Conservation (phyloP, 2,797 vertebrate genomes). For the Lates japonicus region DNA sequence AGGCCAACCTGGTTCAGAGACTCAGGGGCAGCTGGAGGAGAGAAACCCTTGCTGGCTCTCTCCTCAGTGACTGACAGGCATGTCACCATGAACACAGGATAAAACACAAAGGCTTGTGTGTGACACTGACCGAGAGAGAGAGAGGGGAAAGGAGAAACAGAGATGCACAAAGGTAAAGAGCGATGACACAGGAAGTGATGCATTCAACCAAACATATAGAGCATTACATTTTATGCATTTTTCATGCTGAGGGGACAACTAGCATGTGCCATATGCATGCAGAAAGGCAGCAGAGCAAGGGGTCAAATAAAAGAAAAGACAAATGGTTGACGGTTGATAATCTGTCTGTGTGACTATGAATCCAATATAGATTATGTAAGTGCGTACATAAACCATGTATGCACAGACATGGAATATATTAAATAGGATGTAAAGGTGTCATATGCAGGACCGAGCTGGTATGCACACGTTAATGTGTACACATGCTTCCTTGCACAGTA, state of each 20-base stretch:
- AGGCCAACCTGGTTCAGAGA: constrained; percentile 62
- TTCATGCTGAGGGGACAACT: constrained; percentile 1
- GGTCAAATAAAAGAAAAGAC: neutral
- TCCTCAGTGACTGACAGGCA: constrained; percentile 47
- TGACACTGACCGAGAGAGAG: constrained; percentile 8
- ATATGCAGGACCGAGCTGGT: constrained; percentile 39
- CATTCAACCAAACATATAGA: constrained; percentile 18
- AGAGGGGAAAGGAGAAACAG: constrained; percentile 13
- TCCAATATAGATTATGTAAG: neutral
- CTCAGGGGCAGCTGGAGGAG: constrained; percentile 59
- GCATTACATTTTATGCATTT: neutral
- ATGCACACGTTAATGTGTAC: constrained; percentile 24
- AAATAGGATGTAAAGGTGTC: too few species aligned
- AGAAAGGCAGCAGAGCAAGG: neutral
- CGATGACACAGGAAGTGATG: constrained; percentile 31
- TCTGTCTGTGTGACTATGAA: constrained; percentile 14
- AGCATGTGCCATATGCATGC: constrained; percentile 4
- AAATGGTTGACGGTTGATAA: constrained; percentile 11
- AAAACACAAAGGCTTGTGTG: constrained; percentile 39
- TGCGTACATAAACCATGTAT: neutral
- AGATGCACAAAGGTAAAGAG: constrained; percentile 44
- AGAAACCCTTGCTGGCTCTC: constrained; percentile 35
- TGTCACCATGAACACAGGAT: constrained; percentile 33
- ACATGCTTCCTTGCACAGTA: constrained; percentile 24
- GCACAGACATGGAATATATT: constrained; percentile 9